A percentile compares a stretch with the other conserved stretches of the same genome.
These are phyloP conservation scores for Lepidurus packardi DNA, from an alignment of 1,140 invertebrate species.

Conservation along the genomic window DNA sequence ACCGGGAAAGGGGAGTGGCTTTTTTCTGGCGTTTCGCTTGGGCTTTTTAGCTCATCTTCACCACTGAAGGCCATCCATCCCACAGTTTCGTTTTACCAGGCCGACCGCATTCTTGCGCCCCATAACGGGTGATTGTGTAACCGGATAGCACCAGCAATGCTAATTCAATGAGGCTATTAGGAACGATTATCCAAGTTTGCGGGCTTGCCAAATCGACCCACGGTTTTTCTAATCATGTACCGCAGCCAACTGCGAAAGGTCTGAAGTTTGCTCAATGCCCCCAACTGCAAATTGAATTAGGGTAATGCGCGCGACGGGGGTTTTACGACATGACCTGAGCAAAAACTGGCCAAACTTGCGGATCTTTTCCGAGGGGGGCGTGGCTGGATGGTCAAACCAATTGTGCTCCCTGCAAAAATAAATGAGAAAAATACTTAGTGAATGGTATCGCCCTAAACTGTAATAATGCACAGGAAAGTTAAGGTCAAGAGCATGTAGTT, in stretches of 20 bases:
- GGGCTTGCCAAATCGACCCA: not conserved
- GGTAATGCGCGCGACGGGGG: not conserved
- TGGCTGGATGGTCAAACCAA: not conserved
- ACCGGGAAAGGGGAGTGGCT: not conserved
- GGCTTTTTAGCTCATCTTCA: not conserved
- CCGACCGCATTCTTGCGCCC: slow-evolving; percentile 12
- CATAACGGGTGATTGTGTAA: not conserved
- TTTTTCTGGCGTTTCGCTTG: no score
- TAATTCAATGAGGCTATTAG: not conserved
- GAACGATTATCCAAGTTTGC: not conserved
- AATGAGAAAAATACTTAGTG: slow-evolving; percentile 7
- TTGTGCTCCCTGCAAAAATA: slow-evolving; percentile 2
- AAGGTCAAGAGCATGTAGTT: not conserved
- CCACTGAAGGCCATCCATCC: not conserved
- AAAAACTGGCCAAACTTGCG: not conserved
- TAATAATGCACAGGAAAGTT: not conserved
- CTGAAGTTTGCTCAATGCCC: not conserved
- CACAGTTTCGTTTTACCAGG: not conserved
- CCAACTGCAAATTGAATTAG: not conserved
- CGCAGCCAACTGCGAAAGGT: not conserved
- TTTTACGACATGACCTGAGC: slow-evolving; percentile 11
- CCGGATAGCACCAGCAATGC: not conserved
- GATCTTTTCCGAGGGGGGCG: not conserved
- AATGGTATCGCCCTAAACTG: not conserved
- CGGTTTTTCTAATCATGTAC: not conserved